Evolutionary conservation across 1,140 invertebrate genomes (phyloP), one percentile per base, ranked within the genome.

Genomic region (Lasaia peninsularis): DNA sequence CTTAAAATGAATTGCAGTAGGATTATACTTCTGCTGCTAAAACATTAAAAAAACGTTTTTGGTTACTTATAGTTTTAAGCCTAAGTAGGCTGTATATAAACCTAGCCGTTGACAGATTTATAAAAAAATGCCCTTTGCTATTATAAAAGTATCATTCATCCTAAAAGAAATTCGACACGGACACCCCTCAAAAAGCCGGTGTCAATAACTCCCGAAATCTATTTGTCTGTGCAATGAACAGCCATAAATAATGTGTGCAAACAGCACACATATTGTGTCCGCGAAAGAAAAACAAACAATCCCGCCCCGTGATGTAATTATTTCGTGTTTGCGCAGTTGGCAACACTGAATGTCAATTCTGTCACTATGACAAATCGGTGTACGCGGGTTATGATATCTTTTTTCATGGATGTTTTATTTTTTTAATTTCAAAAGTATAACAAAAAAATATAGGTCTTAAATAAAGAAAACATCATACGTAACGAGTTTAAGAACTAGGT

Each of bases 271-370:
- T 65, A 69, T 63, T 67, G 67, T 73, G 70, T 56, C 37, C 37
- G 37, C 14, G 37, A 35, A 58, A 61, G 64, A 65, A 67, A 71
- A 69, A 73, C 70, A 73, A 73, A 73, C 70, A 72, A 56, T 62
- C 62, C 62, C 61, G 63, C 64, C 67, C 70, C 63, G 62, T 58
- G 51, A 24, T 53, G 56, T 48, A 12, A 59, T 58, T 65, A 72
- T 65, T 69, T 72, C 58, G 52, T 72, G 64, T 72, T 72, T 72
- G 70, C 64, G 60, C 70, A 72, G 67, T 69, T 72, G 70, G 70
- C 60, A 69, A 40, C 66, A 54, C 57, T 54, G 56, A 44, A 34
- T 56, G 55, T 63, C 51, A 56, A 35, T 12, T 37, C 57, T 65
- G 62, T 61, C 62, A 67, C 12, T 16, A 44, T 71, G 66, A 66